Evolutionary conservation across 2,797 vertebrate species (phyloP), one percentile per base, ranked within the genome.

Genomic region (Loriculus beryllinus): DNA sequence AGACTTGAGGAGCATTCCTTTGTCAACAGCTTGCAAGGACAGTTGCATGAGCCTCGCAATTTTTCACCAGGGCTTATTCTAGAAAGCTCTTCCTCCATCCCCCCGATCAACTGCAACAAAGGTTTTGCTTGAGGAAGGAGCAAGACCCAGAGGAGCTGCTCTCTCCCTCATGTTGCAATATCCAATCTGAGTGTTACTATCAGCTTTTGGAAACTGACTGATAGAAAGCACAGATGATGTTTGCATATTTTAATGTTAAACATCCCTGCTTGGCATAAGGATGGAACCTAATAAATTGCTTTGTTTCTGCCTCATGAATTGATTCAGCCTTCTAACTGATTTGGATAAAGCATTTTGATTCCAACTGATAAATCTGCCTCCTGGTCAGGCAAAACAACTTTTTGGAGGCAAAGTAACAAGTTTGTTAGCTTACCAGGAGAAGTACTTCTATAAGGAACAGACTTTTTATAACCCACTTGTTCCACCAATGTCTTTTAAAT

Each of bases 401-500:
- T 94, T 35, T 65, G 31, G 49, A 74, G 43, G 42, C 10, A 42
- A 92, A 87, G 19, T 75, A 80, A 65, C 22, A 87, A 72, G 47
- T 45, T 56, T 2, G 1, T 62, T 48, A 37, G 31, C 59, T 85
- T 88, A 21, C 14, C 43, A 71, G 29, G n/a, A 89, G 25, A 76
- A 76, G 15, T 35, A 49, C 14, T 88, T 86, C 43, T 43, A 8
- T 39, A 82, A 48, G 37, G 29, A 81, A 63, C 2, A 82, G 33
- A 82, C 31, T 80, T 96, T 94, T 86, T 82, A 94, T 59, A 93
- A 93, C 88, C 88, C 92, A 81, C 26, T 95, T 97, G 92, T 96
- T 97, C 97, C 91, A 90, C 75, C 82, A 28, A 9, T 75, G 95
- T 97, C 96, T 97, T 95, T 91, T 94, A 97, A 97, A 98, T 97